Conservation (phyloP, 2,797 vertebrate species). For the Pangasius sanitwongsei region DNA sequence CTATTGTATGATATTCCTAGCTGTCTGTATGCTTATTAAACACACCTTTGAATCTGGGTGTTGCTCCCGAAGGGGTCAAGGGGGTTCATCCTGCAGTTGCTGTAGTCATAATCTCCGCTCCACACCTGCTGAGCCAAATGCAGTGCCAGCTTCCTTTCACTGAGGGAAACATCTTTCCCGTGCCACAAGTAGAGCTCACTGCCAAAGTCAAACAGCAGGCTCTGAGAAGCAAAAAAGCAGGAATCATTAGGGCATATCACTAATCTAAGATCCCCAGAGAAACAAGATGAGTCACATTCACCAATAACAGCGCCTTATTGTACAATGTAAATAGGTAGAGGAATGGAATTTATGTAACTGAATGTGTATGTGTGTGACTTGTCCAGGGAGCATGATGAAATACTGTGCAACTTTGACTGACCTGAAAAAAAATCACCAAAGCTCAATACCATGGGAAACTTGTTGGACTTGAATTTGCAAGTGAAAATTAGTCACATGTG, state of each 20-base stretch:
- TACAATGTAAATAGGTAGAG: neutral
- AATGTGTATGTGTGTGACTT: neutral
- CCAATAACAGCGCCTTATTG: neutral
- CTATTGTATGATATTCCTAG: neutral
- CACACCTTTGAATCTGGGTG: constrained; percentile 68
- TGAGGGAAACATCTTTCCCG: constrained; percentile 70
- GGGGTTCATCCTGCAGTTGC: constrained; percentile 79
- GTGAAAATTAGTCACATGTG: neutral
- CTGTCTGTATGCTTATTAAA: neutral
- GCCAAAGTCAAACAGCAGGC: constrained; percentile 82
- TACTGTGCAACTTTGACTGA: neutral
- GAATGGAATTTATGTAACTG: neutral
- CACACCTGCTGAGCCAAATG: constrained; percentile 80
- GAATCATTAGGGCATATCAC: neutral
- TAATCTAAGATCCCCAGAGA: neutral
- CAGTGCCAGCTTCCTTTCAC: constrained; percentile 70
- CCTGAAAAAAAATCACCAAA: neutral
- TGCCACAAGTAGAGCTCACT: constrained; percentile 83
- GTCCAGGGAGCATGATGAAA: neutral
- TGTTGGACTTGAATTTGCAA: neutral
- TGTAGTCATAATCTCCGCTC: constrained; percentile 79
- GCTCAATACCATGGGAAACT: neutral
- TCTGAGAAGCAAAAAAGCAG: constrained; percentile 60
- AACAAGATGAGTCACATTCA: neutral
- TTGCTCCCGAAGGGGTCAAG: constrained; percentile 72